Base-by-base conservation (phyloP, 92 coral and sea anemone genomes). In the Zoanthus sansibaricus region DNA sequence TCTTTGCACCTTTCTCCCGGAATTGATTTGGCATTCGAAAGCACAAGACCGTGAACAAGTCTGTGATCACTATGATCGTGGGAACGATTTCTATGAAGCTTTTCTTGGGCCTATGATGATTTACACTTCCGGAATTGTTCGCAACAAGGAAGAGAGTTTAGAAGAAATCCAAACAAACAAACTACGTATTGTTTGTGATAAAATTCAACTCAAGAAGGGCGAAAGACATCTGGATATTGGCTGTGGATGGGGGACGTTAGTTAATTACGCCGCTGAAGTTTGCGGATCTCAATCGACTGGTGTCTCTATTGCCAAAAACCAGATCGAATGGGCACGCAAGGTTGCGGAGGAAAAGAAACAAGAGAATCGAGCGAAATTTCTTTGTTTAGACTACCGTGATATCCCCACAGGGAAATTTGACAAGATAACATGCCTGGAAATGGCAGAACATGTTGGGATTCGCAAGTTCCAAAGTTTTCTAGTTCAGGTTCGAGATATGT, bases 401-500 rank as follows among this genome's bases (percentile, higher is more conserved):
- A 95, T 97, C 31, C 99, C 98, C 49, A 31, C 51, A 3, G 79
- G 72, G 14, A 88, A 93, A 75, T 97, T 87, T 51, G 95, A 97
- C 90, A 97, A 97, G 76, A 94, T 97, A 52, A 97, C 99, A 69
- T 97, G 99, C 67, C 89, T 97, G 91, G 99, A 97, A 92, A 97
- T 97, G 99, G 99, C 99, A 0, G 99, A 97, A 73, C 99, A 97
- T 89, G 99, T 97, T 61, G 99, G 99, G 59, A 79, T 97, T 82
- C 91, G 94, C 25, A 92, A 97, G 54, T 97, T 97, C 91, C 98
- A 97, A 89, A 44, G 84, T 77, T 97, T 97, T 92, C 90, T 97
- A 25, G 89, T 94, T 20, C 99, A 97, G 72, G 98, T 97, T 2
- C 92, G 98, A 10, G 99, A 97, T 70, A 90, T 97, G 98, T 82